phyloP scores from a whole-genome alignment of 2,797 vertebrate genomes.

The Enteromius afrohamiltoni region DNA sequence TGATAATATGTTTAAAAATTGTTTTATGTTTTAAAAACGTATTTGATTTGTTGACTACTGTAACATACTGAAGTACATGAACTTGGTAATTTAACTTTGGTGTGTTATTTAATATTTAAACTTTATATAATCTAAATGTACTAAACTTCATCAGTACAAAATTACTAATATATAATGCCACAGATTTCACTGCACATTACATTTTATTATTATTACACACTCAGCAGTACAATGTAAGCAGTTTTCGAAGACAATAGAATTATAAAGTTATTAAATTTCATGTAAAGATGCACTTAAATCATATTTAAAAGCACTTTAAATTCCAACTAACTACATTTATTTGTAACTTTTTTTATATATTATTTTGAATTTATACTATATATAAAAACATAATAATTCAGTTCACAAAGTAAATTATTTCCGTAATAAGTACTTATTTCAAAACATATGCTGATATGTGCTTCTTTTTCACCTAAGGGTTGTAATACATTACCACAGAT shows the following conservation, averaged over 20 bases:
- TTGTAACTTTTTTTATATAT: neutral
- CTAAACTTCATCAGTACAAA: neutral
- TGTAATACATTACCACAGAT: neutral
- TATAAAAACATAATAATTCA: neutral
- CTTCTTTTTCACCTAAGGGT: neutral
- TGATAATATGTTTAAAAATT: no score
- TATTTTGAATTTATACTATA: neutral
- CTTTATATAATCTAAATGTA: neutral
- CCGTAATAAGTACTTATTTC: neutral
- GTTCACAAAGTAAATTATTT: neutral
- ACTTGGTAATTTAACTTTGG: neutral
- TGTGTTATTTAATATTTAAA: neutral
- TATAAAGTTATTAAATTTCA: neutral
- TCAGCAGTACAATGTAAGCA: neutral
- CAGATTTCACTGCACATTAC: neutral
- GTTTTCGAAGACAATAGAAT: no score
- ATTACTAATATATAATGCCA: neutral
- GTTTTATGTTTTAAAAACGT: neutral
- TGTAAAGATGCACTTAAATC: neutral
- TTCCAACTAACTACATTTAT: neutral
- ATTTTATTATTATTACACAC: neutral
- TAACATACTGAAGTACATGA: neutral
- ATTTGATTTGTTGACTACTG: neutral
- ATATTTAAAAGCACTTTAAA: neutral
- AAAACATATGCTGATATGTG: neutral